These are phyloP conservation scores for Orussus abietinus DNA, from an alignment of 1,140 invertebrate species.

Conservation along the genomic window DNA sequence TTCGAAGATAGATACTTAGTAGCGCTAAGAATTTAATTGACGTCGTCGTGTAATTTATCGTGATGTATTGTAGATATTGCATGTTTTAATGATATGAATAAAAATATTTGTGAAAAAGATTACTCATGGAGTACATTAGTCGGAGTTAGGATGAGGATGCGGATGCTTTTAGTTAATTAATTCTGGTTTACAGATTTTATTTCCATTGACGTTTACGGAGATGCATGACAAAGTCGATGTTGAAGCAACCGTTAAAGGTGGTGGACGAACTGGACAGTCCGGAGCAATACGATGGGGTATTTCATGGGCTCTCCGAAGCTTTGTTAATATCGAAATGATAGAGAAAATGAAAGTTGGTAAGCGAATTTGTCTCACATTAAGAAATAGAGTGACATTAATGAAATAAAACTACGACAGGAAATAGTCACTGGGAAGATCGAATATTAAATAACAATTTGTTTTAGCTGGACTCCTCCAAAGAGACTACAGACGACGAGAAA, in stretches of 20 bases:
- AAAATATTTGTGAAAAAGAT: too few relatives aligned
- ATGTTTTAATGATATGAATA: too few relatives aligned
- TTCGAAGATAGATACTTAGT: too few relatives aligned
- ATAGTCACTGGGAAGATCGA: background rate
- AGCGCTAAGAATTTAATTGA: too few relatives aligned
- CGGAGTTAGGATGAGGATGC: too few relatives aligned
- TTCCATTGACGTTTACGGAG: slow-evolving; percentile 78
- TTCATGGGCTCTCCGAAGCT: slow-evolving; percentile 72
- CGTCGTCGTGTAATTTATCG: too few relatives aligned
- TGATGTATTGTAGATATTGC: too few relatives aligned
- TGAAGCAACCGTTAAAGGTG: slow-evolving; percentile 67
- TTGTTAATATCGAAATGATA: slow-evolving; percentile 71
- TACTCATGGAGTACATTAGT: too few relatives aligned
- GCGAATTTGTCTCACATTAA: slow-evolving; percentile 13
- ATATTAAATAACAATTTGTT: slow-evolving; percentile 28
- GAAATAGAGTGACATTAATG: slow-evolving; percentile 3
- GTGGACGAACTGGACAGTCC: slow-evolving; percentile 72
- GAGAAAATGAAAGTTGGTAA: slow-evolving; percentile 85
- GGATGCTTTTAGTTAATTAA: too few relatives aligned
- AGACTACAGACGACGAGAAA: slow-evolving; percentile 76
- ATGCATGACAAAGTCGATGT: slow-evolving; percentile 79
- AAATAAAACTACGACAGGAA: slow-evolving; percentile 11
- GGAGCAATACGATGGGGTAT: slow-evolving; percentile 85
- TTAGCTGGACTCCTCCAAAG: slow-evolving; percentile 82
- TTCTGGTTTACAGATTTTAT: slow-evolving; percentile 66